Base-by-base conservation (phyloP, 2,797 vertebrate genomes). In the Lithobates sylvaticus region DNA sequence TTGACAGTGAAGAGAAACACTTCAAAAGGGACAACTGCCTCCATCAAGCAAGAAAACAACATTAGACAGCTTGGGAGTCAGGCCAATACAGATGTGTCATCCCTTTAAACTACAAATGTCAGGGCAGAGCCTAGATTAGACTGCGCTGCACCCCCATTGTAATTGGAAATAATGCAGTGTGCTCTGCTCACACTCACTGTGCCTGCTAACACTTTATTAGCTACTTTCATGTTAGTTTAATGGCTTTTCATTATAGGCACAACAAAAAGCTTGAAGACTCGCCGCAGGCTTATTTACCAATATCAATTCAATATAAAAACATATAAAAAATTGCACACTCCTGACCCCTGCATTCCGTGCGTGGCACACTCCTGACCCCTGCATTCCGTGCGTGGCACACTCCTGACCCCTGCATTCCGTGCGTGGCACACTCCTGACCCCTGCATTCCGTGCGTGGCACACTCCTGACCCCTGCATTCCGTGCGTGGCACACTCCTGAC, bases 21-120 rank as follows among this genome's bases (percentile, higher is more conserved):
- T 91, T 94, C 91, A 94, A 93, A 29, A 93, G 92, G 36, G 81
- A 90, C 86, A 91, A 90, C 89, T 90, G 90, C 90, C 90, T 92
- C 90, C 91, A 93, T 89, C 71, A 86, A 88, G 88, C 3, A 90
- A 90, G 89, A 92, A 88, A 90, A 73, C 89, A 88, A 90, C 90
- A 92, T 92, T 90, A 89, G 88, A 89, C 91, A 89, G n/a, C 90
- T 93, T 90, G 89, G 91, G 90, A 93, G 91, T 70, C 83, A 88
- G 84, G 90, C 91, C 91, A 93, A 89, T 87, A 91, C 86, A 15
- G 74, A 88, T 85, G 89, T 85, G 88, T 89, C 91, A 91, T 91
- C 90, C 88, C 89, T 91, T 87, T 78, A 90, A 89, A 89, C 88
- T 90, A 86, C 86, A 89, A 87, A 70, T 70, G 34, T 61, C 81